phyloP scores from a whole-genome alignment of 2,797 vertebrate species.

The Meriones psammophilus region DNA sequence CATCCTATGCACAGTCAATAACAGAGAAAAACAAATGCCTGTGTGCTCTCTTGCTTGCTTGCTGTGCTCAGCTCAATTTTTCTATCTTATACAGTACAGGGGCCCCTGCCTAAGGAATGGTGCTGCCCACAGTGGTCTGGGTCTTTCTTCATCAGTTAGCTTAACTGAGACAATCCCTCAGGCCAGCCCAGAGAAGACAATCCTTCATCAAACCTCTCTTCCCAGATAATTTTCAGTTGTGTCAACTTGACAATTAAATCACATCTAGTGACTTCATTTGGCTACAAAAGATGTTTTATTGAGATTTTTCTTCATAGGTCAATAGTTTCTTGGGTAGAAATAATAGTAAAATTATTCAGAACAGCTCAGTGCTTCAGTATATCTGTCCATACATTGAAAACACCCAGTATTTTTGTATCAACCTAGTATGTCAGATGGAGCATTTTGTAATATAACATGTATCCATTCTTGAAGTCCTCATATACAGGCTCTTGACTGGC shows the following conservation, averaged over 20 bases:
- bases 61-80: not conserved
- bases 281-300: not conserved
- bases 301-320: not conserved
- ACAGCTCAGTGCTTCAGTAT: not conserved
- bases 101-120: not conserved
- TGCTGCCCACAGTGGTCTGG: not conserved
- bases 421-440: not conserved
- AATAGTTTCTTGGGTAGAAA: not conserved
- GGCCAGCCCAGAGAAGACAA: not conserved
- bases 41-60: not conserved
- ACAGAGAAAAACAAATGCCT: not conserved
- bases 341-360: constrained; percentile 19
- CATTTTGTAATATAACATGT: not conserved
- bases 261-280: not conserved
- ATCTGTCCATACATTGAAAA: not conserved
- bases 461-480: not conserved
- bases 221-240: not conserved
- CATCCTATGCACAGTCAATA: not conserved
- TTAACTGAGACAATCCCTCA: not conserved
- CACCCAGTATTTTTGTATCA: not conserved
- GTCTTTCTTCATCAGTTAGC: not conserved
- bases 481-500: not conserved
- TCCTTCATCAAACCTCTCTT: not conserved
- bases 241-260: not conserved
- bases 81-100: not conserved